Evolutionary conservation across 2,797 vertebrate genomes (phyloP).

Genomic region (Anabacerthia variegaticeps): DNA sequence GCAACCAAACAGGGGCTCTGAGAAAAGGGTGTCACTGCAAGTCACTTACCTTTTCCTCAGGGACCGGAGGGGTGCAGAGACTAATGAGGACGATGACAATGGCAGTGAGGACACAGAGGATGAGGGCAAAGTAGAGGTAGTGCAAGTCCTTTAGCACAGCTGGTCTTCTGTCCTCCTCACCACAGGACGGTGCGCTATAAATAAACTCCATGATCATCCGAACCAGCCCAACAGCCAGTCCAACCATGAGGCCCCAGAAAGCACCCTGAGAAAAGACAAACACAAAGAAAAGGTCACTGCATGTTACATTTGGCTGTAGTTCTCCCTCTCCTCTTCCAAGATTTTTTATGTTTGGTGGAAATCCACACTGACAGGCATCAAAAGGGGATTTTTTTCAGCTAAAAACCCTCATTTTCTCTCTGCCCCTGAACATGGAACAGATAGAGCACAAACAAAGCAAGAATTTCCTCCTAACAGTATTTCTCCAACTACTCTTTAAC

Average conservation of each 20-base stretch:
- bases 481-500: not conserved
- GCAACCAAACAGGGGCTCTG: fast-evolving
- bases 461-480: not conserved
- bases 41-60: conserved; percentile 84
- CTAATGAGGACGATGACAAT: conserved; percentile 81
- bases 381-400: not conserved
- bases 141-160: conserved; percentile 86
- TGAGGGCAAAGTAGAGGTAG: conserved; percentile 94
- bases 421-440: not conserved
- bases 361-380: not conserved
- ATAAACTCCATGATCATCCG: conserved; percentile 90
- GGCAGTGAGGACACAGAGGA: conserved; percentile 82
- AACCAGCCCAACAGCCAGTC: conserved; percentile 81
- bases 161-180: conserved; percentile 85
- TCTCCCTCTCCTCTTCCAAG: not conserved
- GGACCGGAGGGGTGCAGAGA: conserved; percentile 84
- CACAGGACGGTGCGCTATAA: conserved; percentile 82
- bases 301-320: not conserved
- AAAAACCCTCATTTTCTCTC: not conserved
- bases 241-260: conserved; percentile 92
- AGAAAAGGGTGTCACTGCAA: not conserved
- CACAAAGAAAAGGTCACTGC: not conserved
- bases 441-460: not conserved
- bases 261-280: conserved; percentile 83
- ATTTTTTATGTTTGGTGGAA: not conserved